A percentile compares a stretch with the other conserved stretches of the same genome.
phyloP scores from a whole-genome alignment of 2,797 vertebrate species.

The Catostomus latipinnis region DNA sequence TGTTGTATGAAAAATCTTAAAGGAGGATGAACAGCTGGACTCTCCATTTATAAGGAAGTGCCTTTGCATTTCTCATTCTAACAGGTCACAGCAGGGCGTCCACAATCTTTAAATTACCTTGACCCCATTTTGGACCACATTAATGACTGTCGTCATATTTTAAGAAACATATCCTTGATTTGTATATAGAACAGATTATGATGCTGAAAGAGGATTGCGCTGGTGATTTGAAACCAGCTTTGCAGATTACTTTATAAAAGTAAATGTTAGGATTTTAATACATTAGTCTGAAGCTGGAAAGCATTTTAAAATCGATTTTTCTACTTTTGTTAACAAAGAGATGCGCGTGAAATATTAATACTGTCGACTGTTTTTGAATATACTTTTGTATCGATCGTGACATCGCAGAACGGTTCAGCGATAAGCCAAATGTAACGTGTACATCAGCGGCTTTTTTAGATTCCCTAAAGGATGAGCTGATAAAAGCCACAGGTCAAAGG shows the following conservation, averaged over 20 bases:
- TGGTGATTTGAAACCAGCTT: conserved; percentile 9
- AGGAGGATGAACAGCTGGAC: neutral
- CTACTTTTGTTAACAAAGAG: neutral
- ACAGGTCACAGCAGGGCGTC: conserved; percentile 8
- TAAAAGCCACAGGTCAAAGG: conserved; percentile 10
- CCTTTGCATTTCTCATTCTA: neutral
- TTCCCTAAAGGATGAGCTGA: conserved; percentile 3
- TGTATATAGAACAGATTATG: conserved; percentile 14
- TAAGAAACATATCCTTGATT: conserved; percentile 1
- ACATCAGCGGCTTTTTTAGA: neutral
- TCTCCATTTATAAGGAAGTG: neutral
- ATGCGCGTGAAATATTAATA: neutral
- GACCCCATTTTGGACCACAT: conserved; percentile 8
- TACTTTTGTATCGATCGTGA: neutral
- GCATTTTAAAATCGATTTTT: neutral
- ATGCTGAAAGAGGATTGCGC: conserved; percentile 5
- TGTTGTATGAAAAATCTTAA: too few species aligned
- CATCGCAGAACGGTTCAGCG: neutral
- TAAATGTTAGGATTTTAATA: conserved; percentile 23
- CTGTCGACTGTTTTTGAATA: too few species aligned
- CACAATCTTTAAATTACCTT: conserved; percentile 2
- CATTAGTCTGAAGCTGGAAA: conserved; percentile 14
- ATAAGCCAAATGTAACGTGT: neutral
- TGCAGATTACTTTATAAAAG: conserved; percentile 11
- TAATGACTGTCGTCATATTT: conserved; percentile 21